phyloP scores from a whole-genome alignment of 2,113 vertebrate species.

The Rhadina sibilatrix region DNA sequence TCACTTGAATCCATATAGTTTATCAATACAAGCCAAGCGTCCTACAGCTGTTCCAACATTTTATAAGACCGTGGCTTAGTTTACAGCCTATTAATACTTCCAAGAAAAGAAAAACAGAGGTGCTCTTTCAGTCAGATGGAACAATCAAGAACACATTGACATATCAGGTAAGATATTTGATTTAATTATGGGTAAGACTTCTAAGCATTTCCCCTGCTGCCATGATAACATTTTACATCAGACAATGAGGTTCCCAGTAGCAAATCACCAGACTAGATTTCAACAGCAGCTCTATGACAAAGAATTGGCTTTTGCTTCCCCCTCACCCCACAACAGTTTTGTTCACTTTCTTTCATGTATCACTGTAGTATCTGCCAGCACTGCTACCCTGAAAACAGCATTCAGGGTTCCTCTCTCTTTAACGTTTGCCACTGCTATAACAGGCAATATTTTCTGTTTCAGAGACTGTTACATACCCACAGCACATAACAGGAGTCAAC shows the following conservation, averaged over 20 bases:
- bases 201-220: background rate
- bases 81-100: background rate
- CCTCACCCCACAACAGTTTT: background rate
- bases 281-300: background rate
- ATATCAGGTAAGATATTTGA: background rate
- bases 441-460: background rate
- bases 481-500: background rate
- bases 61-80: background rate
- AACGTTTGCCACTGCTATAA: background rate
- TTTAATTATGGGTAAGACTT: background rate
- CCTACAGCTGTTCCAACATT: background rate
- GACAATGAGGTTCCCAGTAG: background rate
- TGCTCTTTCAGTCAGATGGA: background rate
- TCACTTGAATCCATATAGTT: background rate
- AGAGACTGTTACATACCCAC: background rate
- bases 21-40: background rate
- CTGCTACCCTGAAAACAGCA: background rate
- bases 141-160: background rate
- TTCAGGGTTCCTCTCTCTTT: background rate
- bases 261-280: background rate
- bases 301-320: background rate
- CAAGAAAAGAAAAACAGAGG: background rate
- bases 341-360: background rate
- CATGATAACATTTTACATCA: background rate
- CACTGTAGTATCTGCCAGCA: background rate